Base-by-base conservation (phyloP, 2,113 vertebrate species). In the Artemisiospiza belli region DNA sequence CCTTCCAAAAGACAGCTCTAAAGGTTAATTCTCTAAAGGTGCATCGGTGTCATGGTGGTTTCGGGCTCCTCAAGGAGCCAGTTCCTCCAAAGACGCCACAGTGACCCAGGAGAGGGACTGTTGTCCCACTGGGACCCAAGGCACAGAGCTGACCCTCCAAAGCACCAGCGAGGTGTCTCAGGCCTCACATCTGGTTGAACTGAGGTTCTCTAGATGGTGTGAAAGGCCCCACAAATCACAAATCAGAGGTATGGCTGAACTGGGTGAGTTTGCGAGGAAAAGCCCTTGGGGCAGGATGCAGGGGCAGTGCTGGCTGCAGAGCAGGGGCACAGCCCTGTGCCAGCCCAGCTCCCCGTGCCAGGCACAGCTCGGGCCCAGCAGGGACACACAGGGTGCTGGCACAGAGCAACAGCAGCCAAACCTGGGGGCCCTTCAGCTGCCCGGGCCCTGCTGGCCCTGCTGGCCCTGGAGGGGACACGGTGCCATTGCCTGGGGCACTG, bases 401-500 rank as follows among this genome's bases (percentile, higher is more conserved):
- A 54, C 16, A 17, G 51, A n/a, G 61, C 10, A 13, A 39, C 1
- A 0, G 43, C 43, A 63, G 83, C 54, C 86, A 88, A 52, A 20
- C 0, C 2, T 1, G 51, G 39, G 79, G 90, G 70, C 13, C 73
- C 58, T 79, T 51, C 10, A 44, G 59, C 68, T 2, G 2, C 35
- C 46, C 0, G 0, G 69, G 43, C 49, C 64, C 49, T 76, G 74
- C 43, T 43, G 43, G 22, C 61, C 31, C 19, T 28, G 17, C 52
- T 39, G 14, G 43, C 46, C 55, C 69, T 23, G 12, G 43, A 77
- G n/a, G 55, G 20, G 46, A 80, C 1, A 0, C 0, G 15, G 64
- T 69, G 33, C 28, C 43, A 8, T 44, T 1, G 1, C 61, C 35
- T 6, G 2, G 52, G 31, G 14, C 41, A 33, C 28, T 0, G 0